phyloP scores from a whole-genome alignment of 1,140 invertebrate genomes.

The Sipha flava region DNA sequence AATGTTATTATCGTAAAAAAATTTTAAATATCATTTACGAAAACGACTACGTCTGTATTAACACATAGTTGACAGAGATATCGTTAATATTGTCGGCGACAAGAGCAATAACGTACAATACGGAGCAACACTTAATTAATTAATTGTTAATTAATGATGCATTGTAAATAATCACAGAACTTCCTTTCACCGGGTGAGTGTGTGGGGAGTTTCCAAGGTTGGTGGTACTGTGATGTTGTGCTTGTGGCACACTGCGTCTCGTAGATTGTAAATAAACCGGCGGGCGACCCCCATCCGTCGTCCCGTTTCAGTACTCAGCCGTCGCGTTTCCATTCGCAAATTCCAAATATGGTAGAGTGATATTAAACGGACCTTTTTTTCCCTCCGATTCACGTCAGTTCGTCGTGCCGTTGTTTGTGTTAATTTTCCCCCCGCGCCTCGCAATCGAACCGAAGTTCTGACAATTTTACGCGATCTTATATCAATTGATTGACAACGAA shows the following conservation, averaged over 20 bases:
- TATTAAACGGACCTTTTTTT: slow-evolving; percentile 7
- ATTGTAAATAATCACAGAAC: too few species aligned
- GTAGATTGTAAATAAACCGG: slow-evolving; percentile 26
- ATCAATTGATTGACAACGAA: not conserved
- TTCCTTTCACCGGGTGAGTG: too few species aligned
- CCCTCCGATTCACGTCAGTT: slow-evolving; percentile 17
- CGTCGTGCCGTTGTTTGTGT: not conserved
- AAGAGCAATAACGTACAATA: too few species aligned
- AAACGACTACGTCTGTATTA: too few species aligned
- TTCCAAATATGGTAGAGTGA: slow-evolving; percentile 24
- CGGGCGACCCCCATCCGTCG: not conserved
- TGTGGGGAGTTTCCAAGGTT: not conserved
- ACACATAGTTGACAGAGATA: too few species aligned
- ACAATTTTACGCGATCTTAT: not conserved
- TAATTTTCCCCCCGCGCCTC: not conserved
- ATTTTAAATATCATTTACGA: too few species aligned
- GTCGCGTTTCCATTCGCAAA: slow-evolving; percentile 11
- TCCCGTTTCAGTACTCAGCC: not conserved
- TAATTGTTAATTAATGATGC: too few species aligned
- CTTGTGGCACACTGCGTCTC: not conserved
- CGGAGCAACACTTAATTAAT: too few species aligned
- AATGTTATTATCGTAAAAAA: too few species aligned
- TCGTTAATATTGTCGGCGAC: too few species aligned
- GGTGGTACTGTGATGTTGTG: not conserved
- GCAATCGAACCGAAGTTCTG: not conserved